Conservation (phyloP, 2,113 vertebrate genomes). For the Ptyas mucosa region DNA sequence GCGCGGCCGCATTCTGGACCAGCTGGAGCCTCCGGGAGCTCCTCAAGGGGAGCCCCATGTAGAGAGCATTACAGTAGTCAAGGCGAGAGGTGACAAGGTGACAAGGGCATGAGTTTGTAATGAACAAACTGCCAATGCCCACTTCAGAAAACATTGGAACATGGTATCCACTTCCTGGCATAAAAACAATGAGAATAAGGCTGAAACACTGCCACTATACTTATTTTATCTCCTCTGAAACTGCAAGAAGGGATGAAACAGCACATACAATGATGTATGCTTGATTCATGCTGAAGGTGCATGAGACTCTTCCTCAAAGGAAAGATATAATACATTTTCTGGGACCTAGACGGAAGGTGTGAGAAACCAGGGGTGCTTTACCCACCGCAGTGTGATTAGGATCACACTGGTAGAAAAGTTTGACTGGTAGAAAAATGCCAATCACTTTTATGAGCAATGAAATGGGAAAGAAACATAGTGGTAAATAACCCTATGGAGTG, state of each 20-base stretch:
- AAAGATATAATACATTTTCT: background rate
- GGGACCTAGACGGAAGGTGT: background rate
- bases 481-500: background rate
- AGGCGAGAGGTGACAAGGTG: too few relatives aligned
- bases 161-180: background rate
- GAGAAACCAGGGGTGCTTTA: background rate
- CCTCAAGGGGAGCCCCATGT: too few relatives aligned
- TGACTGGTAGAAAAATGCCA: background rate
- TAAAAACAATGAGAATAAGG: background rate
- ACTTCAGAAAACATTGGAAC: background rate
- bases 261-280: background rate
- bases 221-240: background rate
- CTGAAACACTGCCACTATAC: too few relatives aligned
- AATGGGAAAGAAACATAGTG: background rate
- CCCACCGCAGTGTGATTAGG: background rate
- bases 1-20: too few relatives aligned
- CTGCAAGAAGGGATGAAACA: background rate
- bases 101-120: too few relatives aligned
- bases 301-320: background rate
- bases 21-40: too few relatives aligned
- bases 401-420: too few relatives aligned
- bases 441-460: background rate
- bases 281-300: background rate
- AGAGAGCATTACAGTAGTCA: too few relatives aligned
- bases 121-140: background rate